Evolutionary conservation across 2,888 invertebrate species (phyloP), one percentile per base, ranked within the genome.

Genomic region (Limnephilus marmoratus): DNA sequence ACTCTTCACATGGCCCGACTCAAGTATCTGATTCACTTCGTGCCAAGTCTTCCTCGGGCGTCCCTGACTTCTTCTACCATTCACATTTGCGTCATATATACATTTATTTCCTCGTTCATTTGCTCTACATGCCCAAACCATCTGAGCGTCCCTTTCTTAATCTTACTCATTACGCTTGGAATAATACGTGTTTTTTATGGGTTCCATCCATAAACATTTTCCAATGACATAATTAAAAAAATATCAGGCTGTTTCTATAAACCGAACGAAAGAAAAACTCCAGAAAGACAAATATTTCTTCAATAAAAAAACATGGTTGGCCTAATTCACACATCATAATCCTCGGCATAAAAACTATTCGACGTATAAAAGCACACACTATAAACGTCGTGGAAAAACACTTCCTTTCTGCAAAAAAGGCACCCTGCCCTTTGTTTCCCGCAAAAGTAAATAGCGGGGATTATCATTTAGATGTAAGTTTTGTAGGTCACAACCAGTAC

Each of bases 381-480:
- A 85, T 83, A 34, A 37, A 31, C 34, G 31, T 37, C 83, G 24
- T 7, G 18, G 18, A 89, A 81, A 80, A 89, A 37, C 45, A n/a
- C 80, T 89, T n/a, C n/a, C 13, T 41, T 80, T 13, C 18, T 41
- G n/a, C n/a, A 37, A 41, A 88, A 34, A 37, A 80, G 37, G 68
- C 37, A 29, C 68, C 4, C n/a, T 11, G 34, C n/a, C 41, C 37
- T 89, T 88, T 89, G 88, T 80, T 89, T 89, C 12, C 88, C 41
- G 12, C 41, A 9, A 80, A 80, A 89, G 37, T 80, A 89, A 89
- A n/a, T 41, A 37, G 37, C 24, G 37, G 80, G 81, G 41, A 89
- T 89, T 89, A 89, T 37, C 81, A 89, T 89, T 88, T 81, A 37
- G 18, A 80, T 89, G 80, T 80, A 34, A 89, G n/a, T 80, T 89